A percentile compares a stretch with the other conserved stretches of the same genome.
These are phyloP conservation scores for Germaria angustata DNA, from an alignment of 2,888 invertebrate species.

Conservation along the genomic window DNA sequence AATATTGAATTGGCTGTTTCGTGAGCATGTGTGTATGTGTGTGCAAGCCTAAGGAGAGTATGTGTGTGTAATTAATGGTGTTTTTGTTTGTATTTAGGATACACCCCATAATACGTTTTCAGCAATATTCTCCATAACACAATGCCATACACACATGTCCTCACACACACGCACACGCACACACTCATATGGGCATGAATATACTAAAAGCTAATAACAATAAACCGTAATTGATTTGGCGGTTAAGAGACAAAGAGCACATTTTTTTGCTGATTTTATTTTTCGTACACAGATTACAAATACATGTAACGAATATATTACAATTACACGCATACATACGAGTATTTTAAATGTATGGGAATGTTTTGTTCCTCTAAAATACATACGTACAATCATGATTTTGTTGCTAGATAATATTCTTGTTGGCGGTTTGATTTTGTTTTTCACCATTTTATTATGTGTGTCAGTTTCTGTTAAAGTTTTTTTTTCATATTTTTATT, in stretches of 20 bases:
- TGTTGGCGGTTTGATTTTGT: slow-evolving; percentile 39
- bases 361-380: neutral
- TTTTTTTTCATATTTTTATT: slow-evolving; percentile 28
- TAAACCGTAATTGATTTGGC: slow-evolving; percentile 65
- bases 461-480: slow-evolving; percentile 12
- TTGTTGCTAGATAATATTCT: slow-evolving; percentile 11
- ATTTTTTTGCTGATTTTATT: slow-evolving; percentile 45
- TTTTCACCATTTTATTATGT: neutral
- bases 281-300: neutral
- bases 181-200: neutral
- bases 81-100: slow-evolving; percentile 41
- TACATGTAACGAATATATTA: neutral
- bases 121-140: neutral
- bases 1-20: slow-evolving; percentile 1
- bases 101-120: slow-evolving; percentile 39
- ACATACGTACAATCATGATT: neutral
- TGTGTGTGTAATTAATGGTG: slow-evolving; percentile 37
- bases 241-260: slow-evolving; percentile 62
- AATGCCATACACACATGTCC: too few relatives aligned
- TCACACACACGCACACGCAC: neutral
- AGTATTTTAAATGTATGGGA: neutral
- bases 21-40: neutral
- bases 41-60: neutral
- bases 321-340: neutral
- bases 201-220: slow-evolving; percentile 65